Base-by-base conservation (phyloP, 2,888 invertebrate genomes). In the Nipponacmea schrenckii region DNA sequence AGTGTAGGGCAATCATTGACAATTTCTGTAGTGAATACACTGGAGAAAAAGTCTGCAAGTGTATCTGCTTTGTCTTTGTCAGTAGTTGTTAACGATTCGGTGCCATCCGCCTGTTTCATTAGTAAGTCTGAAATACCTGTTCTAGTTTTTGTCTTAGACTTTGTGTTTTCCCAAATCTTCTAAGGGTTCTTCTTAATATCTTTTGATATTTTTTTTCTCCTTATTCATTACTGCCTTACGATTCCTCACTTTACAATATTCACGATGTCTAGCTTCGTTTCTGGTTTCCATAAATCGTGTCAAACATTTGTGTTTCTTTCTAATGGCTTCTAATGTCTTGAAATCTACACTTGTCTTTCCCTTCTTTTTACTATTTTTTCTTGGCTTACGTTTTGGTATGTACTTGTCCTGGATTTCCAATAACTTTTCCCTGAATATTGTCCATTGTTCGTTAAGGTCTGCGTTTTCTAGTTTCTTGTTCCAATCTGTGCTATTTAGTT, bases 261-360 rank as follows among this genome's bases (percentile, higher is more conserved):
- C 48, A 17, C 15, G 20, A 27, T 73, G 70, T 48, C 71, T 62
- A n/a, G 48, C 46, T 2, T 62, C 65, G 24, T 74, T 68, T 31
- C 39, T 68, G 24, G 71, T 71, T 27, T 74, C 66, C 44, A 74
- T 63, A 26, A 68, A 71, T 68, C 69, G 50, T 20, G 64, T 50
- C 7, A 27, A 73, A 15, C 62, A 44, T 24, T 17, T 56, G n/a
- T 66, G 56, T 62, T 73, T 73, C 27, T 64, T 39, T 65, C 65
- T 66, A 17, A 70, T 27, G 20, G 27, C 50, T 26, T 20, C 26
- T 15, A 67, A 20, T 1, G 56, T 39, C 31, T 67, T 67, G 1
- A 50, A 48, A n/a, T 48, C 48, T 17, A 48, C n/a, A 48, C n/a
- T 48, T 48, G 48, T 48, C 48, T 48, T 48, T 0, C 48, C 48